Base-by-base conservation (phyloP, 2,797 vertebrate genomes). In the Halcyon badia region DNA sequence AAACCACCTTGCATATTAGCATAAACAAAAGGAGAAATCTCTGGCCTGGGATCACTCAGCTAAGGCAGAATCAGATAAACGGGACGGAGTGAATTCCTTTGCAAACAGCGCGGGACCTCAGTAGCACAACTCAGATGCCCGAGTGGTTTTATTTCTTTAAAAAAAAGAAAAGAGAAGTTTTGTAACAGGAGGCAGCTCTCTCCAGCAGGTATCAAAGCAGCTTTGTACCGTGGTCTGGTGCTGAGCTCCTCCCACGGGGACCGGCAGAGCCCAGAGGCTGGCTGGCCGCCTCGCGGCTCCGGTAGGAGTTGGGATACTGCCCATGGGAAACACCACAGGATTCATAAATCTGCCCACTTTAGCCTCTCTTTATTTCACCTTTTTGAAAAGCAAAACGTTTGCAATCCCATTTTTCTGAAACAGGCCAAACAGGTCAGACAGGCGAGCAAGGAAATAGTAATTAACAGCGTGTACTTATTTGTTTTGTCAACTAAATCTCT, bases 1-100 rank as follows among this genome's bases (percentile, higher is more conserved):
- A 97, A 97, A 97, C 69, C 89, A 96, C 90, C 94, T 97, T 97
- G 84, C 73, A 66, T 66, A 70, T 97, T 97, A 96, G 54, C 85
- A 94, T 96, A 95, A 98, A 96, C 79, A 97, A 97, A 96, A 83
- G 87, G 91, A 95, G 94, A 96, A 93, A 96, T 95, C 94, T 95
- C 80, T 96, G 88, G 80, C 87, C 80, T 89, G 86, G 91, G 80
- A 96, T 98, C 91, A 85, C 84, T 95, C 93, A 94, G 87, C 87
- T 81, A 83, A 90, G 72, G 87, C 86, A 93, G 95, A 97, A 95
- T 96, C 83, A 96, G 89, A 96, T 96, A 92, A 96, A 94, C 78
- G 75, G 89, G 66, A 73, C 84, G 70, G 85, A 90, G 71, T 26
- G 80, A 85, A 51, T 54, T 89, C 69, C 61, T 89, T 92, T 90